A percentile compares a stretch with the other conserved stretches of the same genome.
Evolutionary conservation across 2,888 invertebrate species (phyloP).

Genomic region (Allacma fusca): DNA sequence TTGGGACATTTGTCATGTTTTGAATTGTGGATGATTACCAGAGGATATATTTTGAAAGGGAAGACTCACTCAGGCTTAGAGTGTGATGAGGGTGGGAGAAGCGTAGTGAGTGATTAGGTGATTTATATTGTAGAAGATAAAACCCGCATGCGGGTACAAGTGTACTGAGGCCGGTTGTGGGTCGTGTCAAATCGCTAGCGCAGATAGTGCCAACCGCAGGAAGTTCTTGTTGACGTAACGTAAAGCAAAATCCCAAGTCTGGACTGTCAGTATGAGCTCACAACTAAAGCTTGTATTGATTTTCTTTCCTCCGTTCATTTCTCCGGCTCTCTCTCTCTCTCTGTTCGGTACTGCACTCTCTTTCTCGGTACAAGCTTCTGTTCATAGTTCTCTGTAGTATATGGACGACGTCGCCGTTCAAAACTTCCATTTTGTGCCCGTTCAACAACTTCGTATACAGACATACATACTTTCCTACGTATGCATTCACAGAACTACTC

Average conservation of each 20-base stretch:
- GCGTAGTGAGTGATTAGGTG: too few species aligned
- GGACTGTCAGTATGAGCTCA: slow-evolving; percentile 38
- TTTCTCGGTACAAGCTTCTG: too few species aligned
- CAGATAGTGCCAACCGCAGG: slow-evolving; percentile 40
- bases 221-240: slow-evolving; percentile 39
- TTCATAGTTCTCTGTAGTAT: background rate
- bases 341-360: background rate
- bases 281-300: slow-evolving; percentile 34
- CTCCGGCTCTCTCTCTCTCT: background rate
- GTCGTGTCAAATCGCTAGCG: slow-evolving; percentile 36
- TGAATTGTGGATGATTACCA: too few species aligned
- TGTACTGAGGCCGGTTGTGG: background rate
- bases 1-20: too few species aligned
- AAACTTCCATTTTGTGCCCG: slow-evolving; percentile 37
- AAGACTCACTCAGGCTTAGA: too few species aligned
- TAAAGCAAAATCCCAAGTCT: slow-evolving; percentile 17
- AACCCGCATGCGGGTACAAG: slow-evolving; percentile 29
- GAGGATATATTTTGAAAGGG: too few species aligned
- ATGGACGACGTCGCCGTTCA: slow-evolving; percentile 4
- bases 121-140: slow-evolving; percentile 23
- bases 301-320: slow-evolving; percentile 31
- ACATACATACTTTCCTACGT: too few species aligned
- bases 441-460: too few species aligned
- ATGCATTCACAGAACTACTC: too few species aligned
- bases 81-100: too few species aligned